Conservation (phyloP, 1,140 invertebrate genomes). For the Atopsyche davidsoni region DNA sequence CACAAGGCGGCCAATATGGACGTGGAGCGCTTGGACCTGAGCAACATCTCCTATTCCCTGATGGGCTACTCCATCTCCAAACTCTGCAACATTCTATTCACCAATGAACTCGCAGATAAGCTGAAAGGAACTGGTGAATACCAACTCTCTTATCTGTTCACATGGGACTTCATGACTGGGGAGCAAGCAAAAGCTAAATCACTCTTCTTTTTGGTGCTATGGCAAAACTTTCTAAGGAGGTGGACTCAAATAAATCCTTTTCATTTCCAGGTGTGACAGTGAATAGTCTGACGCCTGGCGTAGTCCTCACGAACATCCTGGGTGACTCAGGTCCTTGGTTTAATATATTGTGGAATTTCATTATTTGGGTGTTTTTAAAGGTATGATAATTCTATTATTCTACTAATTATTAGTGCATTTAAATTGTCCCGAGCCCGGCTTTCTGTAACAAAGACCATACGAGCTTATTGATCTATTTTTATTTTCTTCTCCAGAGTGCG, state of each 20-base stretch:
- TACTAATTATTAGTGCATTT: slow-evolving; percentile 33
- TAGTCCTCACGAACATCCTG: slow-evolving; percentile 47
- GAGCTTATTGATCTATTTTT: slow-evolving; percentile 57
- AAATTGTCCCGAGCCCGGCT: slow-evolving; percentile 60
- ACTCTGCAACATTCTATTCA: slow-evolving; percentile 78
- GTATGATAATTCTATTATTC: slow-evolving; percentile 2
- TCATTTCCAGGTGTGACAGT: slow-evolving; percentile 54
- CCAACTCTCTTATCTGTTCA: too few species aligned
- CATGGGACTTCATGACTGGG: not conserved
- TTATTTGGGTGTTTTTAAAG: slow-evolving; percentile 16
- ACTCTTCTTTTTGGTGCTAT: not conserved
- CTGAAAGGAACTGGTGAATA: slow-evolving; percentile 58
- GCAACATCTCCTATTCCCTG: slow-evolving; percentile 54
- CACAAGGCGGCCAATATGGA: slow-evolving; percentile 65
- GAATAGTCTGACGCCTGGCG: slow-evolving; percentile 78
- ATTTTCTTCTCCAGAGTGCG: slow-evolving; percentile 55
- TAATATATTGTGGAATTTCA: slow-evolving; percentile 8
- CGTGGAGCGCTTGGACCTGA: slow-evolving; percentile 66
- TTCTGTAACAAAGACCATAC: too few species aligned
- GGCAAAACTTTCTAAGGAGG: slow-evolving; percentile 41
- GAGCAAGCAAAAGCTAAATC: not conserved
- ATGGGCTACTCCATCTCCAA: slow-evolving; percentile 78
- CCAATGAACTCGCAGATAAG: slow-evolving; percentile 65
- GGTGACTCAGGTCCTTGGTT: slow-evolving; percentile 37
- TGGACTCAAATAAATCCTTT: slow-evolving; percentile 33